Evolutionary conservation across 2,113 vertebrate genomes (phyloP), one percentile per base, ranked within the genome.

Genomic region (Alaudala cheleensis): DNA sequence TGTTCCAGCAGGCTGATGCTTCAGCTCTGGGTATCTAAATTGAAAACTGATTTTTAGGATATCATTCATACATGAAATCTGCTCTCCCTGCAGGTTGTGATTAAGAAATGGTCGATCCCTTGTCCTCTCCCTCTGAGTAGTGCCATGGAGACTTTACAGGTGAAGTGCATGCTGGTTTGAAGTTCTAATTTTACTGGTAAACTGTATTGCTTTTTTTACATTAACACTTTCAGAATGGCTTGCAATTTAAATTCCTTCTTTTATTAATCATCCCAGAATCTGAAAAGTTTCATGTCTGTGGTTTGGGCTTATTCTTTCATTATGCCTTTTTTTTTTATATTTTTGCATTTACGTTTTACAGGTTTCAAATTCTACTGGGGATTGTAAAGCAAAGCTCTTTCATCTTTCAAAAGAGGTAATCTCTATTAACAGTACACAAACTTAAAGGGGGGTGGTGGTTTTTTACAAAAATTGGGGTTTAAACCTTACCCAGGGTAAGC

Each of bases 91-190:
- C 96, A 99, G 99, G 61, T 99, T 87, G 89, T 99, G 56, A 94
- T 99, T 50, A 99, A 99, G 97, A 99, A 99, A 79, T 99, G 99
- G 99, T 98, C 98, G 14, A 97, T 99, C 86, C 99, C 99, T 47
- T 99, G 99, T 94, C 99, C 99, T 31, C 97, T 99, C 54, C 98
- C 98, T 78, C 86, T 97, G 60, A 98, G 98, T 45, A 78, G 93
- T n/a, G 97, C 97, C 3, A 33, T 92, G 19, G 93, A 94, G 45
- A 67, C 84, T 81, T 91, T 91, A 65, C 98, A 98, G 97, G 97
- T 97, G 97, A 95, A 74, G 39, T 42, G 23, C 81, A 34, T 62
- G 70, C 80, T 94, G 89, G 73, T 95, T 95, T 88, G 74, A 73
- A 92, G 49, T 93, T 69, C 70, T 67, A 45, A 81, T 94, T 91